Evolutionary conservation across 2,113 vertebrate species (phyloP).

Genomic region (Eurystomus gularis): DNA sequence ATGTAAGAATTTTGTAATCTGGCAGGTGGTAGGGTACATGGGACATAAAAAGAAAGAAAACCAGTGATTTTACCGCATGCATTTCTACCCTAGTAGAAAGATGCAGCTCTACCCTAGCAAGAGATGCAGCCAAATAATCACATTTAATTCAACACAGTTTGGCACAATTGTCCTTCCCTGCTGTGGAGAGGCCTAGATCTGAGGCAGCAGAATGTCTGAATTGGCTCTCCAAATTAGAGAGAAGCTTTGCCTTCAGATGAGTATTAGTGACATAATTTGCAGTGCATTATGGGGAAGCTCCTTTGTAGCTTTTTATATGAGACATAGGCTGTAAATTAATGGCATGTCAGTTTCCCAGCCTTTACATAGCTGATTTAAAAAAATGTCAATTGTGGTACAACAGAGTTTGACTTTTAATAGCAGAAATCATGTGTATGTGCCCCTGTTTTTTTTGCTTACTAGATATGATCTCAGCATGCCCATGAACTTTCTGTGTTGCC

Average conservation of each 20-base stretch:
- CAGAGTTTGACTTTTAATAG: neutral
- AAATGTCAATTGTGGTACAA: neutral
- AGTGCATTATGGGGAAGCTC: neutral
- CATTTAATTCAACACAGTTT: constrained; percentile 58
- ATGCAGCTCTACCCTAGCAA: too few relatives aligned
- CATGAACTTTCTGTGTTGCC: constrained; percentile 21
- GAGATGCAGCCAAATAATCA: constrained; percentile 10
- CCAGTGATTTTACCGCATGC: neutral
- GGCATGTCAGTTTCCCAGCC: neutral
- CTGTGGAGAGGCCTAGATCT: constrained; percentile 26
- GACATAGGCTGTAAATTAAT: neutral
- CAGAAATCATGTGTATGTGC: neutral
- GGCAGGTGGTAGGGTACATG: neutral
- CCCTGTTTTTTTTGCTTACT: neutral
- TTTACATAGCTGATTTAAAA: neutral
- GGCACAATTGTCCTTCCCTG: neutral
- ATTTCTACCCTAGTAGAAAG: neutral
- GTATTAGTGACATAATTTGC: neutral
- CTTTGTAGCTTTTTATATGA: neutral
- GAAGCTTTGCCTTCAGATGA: neutral
- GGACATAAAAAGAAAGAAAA: neutral
- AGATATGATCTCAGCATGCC: neutral
- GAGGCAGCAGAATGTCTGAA: constrained; percentile 34
- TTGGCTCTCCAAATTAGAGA: neutral
- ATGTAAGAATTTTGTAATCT: neutral